Evolutionary conservation across 2,888 invertebrate species (phyloP).

Genomic region (Erpobdella octoculata): DNA sequence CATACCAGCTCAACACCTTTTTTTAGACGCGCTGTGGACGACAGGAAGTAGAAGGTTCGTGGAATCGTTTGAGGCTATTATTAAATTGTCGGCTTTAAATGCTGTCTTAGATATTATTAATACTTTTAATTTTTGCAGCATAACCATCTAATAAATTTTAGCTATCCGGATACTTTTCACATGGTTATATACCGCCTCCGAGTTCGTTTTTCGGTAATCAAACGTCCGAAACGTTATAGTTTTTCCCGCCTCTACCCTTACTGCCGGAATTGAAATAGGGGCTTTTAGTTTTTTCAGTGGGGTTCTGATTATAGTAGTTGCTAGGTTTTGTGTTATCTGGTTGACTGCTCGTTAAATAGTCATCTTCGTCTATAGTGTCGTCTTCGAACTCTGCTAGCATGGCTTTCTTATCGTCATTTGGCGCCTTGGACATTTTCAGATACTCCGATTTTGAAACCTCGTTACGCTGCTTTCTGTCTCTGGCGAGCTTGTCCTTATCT

Average conservation of each 20-base stretch:
- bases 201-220: not conserved
- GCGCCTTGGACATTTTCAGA: slow-evolving; percentile 2
- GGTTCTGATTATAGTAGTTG: not conserved
- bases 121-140: too few species aligned
- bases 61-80: too few species aligned
- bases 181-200: too few species aligned
- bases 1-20: too few species aligned
- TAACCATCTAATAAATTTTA: too few species aligned
- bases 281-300: too few species aligned
- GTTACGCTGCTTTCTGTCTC: not conserved
- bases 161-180: too few species aligned
- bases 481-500: not conserved
- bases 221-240: not conserved
- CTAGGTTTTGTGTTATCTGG: not conserved
- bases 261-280: not conserved
- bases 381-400: slow-evolving; percentile 24
- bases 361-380: slow-evolving; percentile 18
- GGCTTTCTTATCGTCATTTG: not conserved
- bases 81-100: too few species aligned
- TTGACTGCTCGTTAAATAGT: not conserved
- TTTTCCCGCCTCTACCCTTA: not conserved
- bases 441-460: not conserved
- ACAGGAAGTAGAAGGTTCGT: too few species aligned
- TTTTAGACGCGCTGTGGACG: too few species aligned
- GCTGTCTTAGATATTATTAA: too few species aligned